phyloP scores from a whole-genome alignment of 2,888 invertebrate genomes.

The Drosophila cognata region DNA sequence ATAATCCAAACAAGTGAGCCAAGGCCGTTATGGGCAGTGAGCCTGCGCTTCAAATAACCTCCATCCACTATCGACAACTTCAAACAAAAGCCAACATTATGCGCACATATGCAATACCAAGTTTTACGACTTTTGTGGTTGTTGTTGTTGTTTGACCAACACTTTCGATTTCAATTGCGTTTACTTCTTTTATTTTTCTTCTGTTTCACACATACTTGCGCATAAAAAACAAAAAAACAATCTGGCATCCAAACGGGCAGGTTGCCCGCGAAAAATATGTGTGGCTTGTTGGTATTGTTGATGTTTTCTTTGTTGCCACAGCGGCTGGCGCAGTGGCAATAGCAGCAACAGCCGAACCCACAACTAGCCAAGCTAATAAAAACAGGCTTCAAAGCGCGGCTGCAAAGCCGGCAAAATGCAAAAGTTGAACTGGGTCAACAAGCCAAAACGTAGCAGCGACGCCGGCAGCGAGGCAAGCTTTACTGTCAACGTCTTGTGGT shows the following conservation, averaged over 20 bases:
- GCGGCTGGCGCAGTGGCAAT: constrained; percentile 5
- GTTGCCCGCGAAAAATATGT: constrained; percentile 74
- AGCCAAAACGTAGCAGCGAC: constrained; percentile 74
- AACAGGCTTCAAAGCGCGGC: constrained; percentile 64
- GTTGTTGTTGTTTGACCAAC: constrained; percentile 61
- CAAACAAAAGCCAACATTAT: constrained; percentile 46
- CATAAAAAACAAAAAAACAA: constrained; percentile 3
- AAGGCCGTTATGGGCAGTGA: constrained; percentile 70
- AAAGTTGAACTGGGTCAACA: constrained; percentile 84
- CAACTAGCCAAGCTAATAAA: constrained; percentile 78
- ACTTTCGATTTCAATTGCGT: constrained; percentile 82
- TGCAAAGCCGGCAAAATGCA: constrained; percentile 82
- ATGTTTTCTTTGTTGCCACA: constrained; percentile 44
- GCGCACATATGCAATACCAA: constrained; percentile 53
- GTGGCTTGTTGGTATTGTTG: constrained; percentile 21
- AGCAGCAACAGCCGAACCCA: constrained; percentile 48
- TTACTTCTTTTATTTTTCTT: constrained; percentile 61
- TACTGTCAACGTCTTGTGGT: constrained; percentile 33
- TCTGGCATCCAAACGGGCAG: constrained; percentile 7
- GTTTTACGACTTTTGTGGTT: constrained; percentile 45
- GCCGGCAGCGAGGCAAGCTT: constrained; percentile 34
- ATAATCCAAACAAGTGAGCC: constrained; percentile 60
- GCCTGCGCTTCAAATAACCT: constrained; percentile 66
- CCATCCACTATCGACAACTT: constrained; percentile 24
- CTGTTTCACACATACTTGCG: constrained; percentile 26